Percentiles rank a stretch among this genome's conserved stretches.
These are phyloP conservation scores for Zygothrica quintamaculata DNA, from an alignment of 2,888 invertebrate species.

Conservation along the genomic window DNA sequence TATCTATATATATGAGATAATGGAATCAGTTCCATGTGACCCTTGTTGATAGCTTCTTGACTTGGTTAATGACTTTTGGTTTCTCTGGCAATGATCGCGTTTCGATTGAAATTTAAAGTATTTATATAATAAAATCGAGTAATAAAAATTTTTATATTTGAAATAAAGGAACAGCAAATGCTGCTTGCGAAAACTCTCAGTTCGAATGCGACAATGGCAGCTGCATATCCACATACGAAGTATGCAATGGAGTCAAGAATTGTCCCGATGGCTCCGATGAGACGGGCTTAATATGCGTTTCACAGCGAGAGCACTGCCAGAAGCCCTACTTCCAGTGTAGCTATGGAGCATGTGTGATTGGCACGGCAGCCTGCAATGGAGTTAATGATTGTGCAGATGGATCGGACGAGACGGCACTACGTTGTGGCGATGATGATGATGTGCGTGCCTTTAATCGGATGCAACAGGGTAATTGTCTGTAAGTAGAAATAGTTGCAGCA, in stretches of 20 bases:
- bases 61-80: too few relatives aligned
- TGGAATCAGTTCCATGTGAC: too few relatives aligned
- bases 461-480: conserved; percentile 56
- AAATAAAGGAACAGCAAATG: conserved; percentile 11
- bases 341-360: conserved; percentile 79
- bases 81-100: too few relatives aligned
- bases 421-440: conserved; percentile 58
- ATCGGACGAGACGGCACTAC: conserved; percentile 62
- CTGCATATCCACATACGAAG: conserved; percentile 68
- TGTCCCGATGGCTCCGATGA: conserved; percentile 82
- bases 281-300: conserved; percentile 69
- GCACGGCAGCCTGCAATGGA: conserved; percentile 64
- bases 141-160: too few relatives aligned
- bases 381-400: conserved; percentile 59
- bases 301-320: conserved; percentile 58
- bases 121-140: too few relatives aligned
- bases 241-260: conserved; percentile 75
- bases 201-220: conserved; percentile 77
- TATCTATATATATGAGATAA: too few relatives aligned
- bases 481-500: conserved; percentile 24
- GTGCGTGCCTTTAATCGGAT: conserved; percentile 24
- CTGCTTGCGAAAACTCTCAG: conserved; percentile 53
- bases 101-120: too few relatives aligned
- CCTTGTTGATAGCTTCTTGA: too few relatives aligned
- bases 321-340: conserved; percentile 82